phyloP scores from a whole-genome alignment of 2,888 invertebrate genomes.

The Incurvaria masculella region DNA sequence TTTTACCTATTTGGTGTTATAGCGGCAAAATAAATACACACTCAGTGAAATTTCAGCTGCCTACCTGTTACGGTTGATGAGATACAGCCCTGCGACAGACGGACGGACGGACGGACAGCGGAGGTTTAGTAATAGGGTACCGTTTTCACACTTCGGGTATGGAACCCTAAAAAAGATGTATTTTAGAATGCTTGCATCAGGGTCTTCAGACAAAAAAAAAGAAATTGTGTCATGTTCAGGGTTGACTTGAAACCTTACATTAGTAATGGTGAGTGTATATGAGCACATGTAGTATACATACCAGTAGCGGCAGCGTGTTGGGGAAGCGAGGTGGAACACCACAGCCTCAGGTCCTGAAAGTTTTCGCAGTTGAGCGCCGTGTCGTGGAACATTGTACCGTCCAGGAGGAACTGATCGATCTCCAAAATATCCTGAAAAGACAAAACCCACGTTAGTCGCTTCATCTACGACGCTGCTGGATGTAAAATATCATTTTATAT shows the following conservation, averaged over 20 bases:
- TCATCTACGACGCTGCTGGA: not conserved
- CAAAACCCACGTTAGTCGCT: slow-evolving; percentile 23
- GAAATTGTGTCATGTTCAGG: not conserved
- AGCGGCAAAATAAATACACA: too few relatives aligned
- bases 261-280: not conserved
- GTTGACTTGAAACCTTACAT: not conserved
- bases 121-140: too few relatives aligned
- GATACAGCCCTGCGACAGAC: too few relatives aligned
- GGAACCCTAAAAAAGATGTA: too few relatives aligned
- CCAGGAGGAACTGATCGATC: slow-evolving; percentile 37
- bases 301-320: slow-evolving; percentile 50
- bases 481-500: slow-evolving; percentile 19
- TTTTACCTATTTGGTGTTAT: too few relatives aligned
- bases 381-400: slow-evolving; percentile 45
- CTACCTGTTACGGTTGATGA: too few relatives aligned
- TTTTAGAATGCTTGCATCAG: too few relatives aligned
- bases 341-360: slow-evolving; percentile 66
- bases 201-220: slow-evolving; percentile 3
- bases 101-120: too few relatives aligned
- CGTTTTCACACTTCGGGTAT: too few relatives aligned
- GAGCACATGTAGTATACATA: slow-evolving; percentile 20
- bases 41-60: too few relatives aligned
- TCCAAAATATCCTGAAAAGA: slow-evolving; percentile 47
- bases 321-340: slow-evolving; percentile 55
- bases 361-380: slow-evolving; percentile 58